Percentiles rank a stretch among this genome's conserved stretches.
Evolutionary conservation across 1,140 invertebrate genomes (phyloP).

Genomic region (Ceratoteleas bidentatus): DNA sequence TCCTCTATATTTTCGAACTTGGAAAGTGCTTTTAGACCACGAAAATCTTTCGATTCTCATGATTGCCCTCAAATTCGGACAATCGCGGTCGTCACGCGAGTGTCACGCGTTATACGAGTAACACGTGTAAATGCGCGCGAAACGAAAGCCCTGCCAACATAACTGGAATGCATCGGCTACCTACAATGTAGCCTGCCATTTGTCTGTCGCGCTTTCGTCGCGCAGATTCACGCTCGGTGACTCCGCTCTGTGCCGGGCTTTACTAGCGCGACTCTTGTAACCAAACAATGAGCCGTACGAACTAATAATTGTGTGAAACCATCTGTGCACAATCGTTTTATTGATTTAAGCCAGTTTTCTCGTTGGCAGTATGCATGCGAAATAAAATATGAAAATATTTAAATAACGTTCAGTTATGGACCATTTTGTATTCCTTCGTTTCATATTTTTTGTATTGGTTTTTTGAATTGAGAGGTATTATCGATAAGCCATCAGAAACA

Average conservation of each 20-base stretch:
- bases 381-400: not conserved
- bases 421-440: not conserved
- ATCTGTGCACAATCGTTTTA: conserved; percentile 36
- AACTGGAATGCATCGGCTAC: conserved; percentile 24
- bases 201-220: conserved; percentile 48
- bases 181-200: conserved; percentile 31
- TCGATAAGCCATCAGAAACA: too few relatives aligned
- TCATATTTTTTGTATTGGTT: too few relatives aligned
- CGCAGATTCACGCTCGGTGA: conserved; percentile 28
- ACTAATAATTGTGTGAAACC: conserved; percentile 44
- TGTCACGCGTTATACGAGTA: too few relatives aligned
- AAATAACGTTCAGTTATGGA: not conserved
- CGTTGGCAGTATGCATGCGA: not conserved
- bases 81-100: too few relatives aligned
- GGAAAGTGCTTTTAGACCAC: too few relatives aligned
- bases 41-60: too few relatives aligned
- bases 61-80: too few relatives aligned
- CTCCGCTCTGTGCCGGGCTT: not conserved
- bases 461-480: too few relatives aligned
- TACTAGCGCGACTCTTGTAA: conserved; percentile 3
- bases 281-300: conserved; percentile 17
- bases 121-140: conserved; percentile 31
- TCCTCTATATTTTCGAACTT: too few relatives aligned
- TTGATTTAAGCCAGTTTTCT: conserved; percentile 1
- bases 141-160: conserved; percentile 47